Percentiles rank a stretch among this genome's conserved stretches.
Conservation (phyloP, 2,113 vertebrate species). For the Acanthochromis polyacanthus region DNA sequence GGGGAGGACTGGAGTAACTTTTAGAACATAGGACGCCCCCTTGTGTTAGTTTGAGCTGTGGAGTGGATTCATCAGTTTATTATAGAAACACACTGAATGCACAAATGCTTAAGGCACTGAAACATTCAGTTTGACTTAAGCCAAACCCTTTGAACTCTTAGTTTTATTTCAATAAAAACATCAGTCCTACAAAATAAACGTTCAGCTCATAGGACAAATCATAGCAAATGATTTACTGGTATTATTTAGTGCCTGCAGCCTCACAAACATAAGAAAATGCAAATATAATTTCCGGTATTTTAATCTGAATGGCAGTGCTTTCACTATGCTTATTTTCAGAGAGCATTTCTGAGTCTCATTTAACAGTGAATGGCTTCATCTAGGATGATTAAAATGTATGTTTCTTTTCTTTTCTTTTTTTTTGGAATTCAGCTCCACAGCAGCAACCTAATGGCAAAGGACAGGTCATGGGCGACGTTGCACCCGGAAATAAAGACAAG, state of each 20-base stretch:
- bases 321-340: background rate
- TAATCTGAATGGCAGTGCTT: background rate
- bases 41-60: slow-evolving; percentile 60
- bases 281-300: background rate
- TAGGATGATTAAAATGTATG: background rate
- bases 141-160: background rate
- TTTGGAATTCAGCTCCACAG: slow-evolving; percentile 4
- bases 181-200: background rate
- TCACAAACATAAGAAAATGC: background rate
- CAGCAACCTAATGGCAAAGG: background rate
- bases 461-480: fast-evolving
- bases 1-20: slow-evolving; percentile 25
- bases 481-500: fast-evolving
- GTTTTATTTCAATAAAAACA: background rate
- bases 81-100: background rate
- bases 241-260: background rate
- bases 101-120: background rate
- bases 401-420: background rate
- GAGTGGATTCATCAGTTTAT: background rate
- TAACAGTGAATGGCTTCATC: background rate
- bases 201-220: too few relatives aligned
- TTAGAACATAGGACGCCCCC: slow-evolving; percentile 66
- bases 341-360: background rate
- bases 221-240: background rate
- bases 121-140: background rate